Conservation (phyloP, 2,888 invertebrate genomes). For the Phragmatobia fuliginosa region DNA sequence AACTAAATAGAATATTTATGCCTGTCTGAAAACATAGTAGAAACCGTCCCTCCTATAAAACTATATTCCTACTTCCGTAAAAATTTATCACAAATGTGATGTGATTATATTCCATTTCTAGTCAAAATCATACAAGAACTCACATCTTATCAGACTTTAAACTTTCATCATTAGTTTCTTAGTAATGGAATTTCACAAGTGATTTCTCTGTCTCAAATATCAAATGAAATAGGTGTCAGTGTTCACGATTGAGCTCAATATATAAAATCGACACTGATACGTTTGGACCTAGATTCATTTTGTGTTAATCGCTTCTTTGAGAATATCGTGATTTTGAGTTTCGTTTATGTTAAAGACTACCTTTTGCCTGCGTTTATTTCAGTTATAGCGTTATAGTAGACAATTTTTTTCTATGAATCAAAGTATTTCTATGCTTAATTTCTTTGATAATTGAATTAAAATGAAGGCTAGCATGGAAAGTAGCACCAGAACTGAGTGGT, state of each 20-base stretch:
- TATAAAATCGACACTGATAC: slow-evolving; percentile 3
- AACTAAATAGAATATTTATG: no score
- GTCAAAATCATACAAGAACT: slow-evolving; percentile 1
- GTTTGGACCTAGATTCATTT: not conserved
- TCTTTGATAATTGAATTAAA: no score
- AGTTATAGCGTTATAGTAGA: no score
- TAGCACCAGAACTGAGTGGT: no score
- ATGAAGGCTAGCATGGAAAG: no score
- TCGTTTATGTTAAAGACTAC: not conserved
- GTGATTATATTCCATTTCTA: not conserved
- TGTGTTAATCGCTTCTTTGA: not conserved
- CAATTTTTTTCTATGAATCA: no score
- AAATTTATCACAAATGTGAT: no score
- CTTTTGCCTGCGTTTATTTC: no score
- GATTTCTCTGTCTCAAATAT: slow-evolving; percentile 43
- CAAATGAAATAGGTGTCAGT: slow-evolving; percentile 34
- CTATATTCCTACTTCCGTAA: no score
- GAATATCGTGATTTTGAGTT: not conserved
- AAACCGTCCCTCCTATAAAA: no score
- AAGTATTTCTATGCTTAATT: no score
- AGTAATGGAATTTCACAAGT: slow-evolving; percentile 28
- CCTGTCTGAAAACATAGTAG: no score
- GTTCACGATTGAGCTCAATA: slow-evolving; percentile 7
- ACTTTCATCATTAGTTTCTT: slow-evolving; percentile 18
- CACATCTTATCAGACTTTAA: slow-evolving; percentile 13